Evolutionary conservation across 2,797 vertebrate species (phyloP).

Genomic region (Acestrorhynchus altus): DNA sequence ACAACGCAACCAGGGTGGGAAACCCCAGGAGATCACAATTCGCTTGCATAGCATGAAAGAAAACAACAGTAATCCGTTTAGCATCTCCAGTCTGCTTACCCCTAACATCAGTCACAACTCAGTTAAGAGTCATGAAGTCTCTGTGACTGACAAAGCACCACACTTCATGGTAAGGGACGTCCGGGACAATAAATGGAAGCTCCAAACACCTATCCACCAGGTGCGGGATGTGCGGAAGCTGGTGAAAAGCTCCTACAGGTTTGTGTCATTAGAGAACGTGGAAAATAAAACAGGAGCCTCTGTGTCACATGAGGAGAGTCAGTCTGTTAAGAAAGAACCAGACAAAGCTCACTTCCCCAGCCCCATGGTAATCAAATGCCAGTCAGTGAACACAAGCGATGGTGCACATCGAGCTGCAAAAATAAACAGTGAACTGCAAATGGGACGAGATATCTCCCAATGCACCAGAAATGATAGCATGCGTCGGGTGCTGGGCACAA

Average conservation of each 20-base stretch:
- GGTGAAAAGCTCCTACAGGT: conserved; percentile 90
- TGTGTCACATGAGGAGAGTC: conserved; percentile 72
- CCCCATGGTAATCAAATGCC: conserved; percentile 92
- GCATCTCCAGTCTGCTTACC: conserved; percentile 90
- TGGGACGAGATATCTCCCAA: conserved; percentile 63
- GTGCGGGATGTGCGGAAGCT: conserved; percentile 95
- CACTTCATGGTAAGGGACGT: conserved; percentile 92
- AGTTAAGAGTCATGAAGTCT: conserved; percentile 73
- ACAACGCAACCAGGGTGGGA: conserved; percentile 62
- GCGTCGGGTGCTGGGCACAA: conserved; percentile 74
- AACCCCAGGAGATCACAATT: conserved; percentile 88
- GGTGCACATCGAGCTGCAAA: conserved; percentile 11
- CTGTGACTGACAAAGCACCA: conserved; percentile 82
- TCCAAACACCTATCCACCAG: conserved; percentile 90
- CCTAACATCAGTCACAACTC: conserved; percentile 82
- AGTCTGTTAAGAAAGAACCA: conserved; percentile 71
- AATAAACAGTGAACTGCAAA: conserved; percentile 4
- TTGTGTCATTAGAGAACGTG: conserved; percentile 81
- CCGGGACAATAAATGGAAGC: conserved; percentile 86
- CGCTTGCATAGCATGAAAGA: conserved; percentile 85
- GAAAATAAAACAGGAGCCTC: conserved; percentile 58
- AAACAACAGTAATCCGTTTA: conserved; percentile 81
- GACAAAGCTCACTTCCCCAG: conserved; percentile 74
- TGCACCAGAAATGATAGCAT: conserved; percentile 79
- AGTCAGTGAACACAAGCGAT: conserved; percentile 81